These are phyloP conservation scores for Pangasius djambal DNA, from an alignment of 2,797 vertebrate species.

Conservation along the genomic window DNA sequence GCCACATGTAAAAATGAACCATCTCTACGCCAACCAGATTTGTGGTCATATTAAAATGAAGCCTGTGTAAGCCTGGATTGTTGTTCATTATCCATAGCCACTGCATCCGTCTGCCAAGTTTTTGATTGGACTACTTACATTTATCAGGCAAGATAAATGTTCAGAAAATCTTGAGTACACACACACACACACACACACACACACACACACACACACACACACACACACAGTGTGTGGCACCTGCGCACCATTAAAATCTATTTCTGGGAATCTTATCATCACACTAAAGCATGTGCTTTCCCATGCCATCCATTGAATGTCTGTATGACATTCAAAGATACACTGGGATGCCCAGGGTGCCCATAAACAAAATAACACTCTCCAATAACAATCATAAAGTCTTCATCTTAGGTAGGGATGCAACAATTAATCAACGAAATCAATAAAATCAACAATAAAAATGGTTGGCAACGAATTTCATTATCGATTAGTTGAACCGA, in stretches of 20 bases:
- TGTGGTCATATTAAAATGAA: neutral
- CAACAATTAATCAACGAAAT: neutral
- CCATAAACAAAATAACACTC: conserved; percentile 19
- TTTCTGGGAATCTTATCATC: conserved; percentile 52
- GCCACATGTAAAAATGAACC: neutral
- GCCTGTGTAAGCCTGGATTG: neutral
- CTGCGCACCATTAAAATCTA: conserved; percentile 53
- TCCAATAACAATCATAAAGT: neutral
- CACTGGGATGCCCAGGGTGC: neutral
- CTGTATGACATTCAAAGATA: conserved; percentile 6
- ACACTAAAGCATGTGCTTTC: conserved; percentile 57
- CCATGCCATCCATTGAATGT: conserved; percentile 50
- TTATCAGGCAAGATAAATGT: conserved; percentile 21
- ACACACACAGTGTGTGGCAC: conserved; percentile 7
- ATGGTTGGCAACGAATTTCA: neutral
- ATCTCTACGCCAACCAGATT: neutral
- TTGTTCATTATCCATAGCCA: neutral
- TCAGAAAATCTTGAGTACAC: neutral
- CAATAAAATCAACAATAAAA: neutral
- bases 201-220: conserved; percentile 29
- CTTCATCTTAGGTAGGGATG: neutral
- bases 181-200: conserved; percentile 15
- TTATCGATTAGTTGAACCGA: neutral
- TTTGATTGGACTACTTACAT: conserved; percentile 19
- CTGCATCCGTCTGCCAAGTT: conserved; percentile 1